Percentiles rank a stretch among this genome's conserved stretches.
Conservation (phyloP, 2,113 vertebrate genomes). For the Atractosteus spatula region DNA sequence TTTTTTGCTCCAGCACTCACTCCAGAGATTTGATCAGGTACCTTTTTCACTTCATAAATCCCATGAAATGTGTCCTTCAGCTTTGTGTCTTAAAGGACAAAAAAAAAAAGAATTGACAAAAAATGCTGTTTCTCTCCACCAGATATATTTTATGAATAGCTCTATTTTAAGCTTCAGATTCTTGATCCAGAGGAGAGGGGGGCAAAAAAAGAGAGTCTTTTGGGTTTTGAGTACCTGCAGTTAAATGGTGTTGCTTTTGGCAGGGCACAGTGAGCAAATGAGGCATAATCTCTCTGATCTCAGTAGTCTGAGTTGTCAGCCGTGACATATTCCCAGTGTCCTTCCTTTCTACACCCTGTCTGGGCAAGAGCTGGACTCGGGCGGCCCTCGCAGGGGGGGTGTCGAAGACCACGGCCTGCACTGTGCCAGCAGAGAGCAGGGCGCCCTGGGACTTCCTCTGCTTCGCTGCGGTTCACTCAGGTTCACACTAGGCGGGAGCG, state of each 20-base stretch:
- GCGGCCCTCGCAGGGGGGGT: constrained; percentile 56
- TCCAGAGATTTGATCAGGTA: neutral
- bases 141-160: constrained; percentile 59
- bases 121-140: constrained; percentile 50
- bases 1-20: neutral
- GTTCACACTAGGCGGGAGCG: constrained; percentile 56
- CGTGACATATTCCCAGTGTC: constrained; percentile 69
- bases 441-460: constrained; percentile 46
- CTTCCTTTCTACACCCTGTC: constrained; percentile 69
- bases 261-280: constrained; percentile 68
- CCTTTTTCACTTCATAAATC: neutral
- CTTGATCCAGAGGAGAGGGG: constrained; percentile 21
- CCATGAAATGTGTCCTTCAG: neutral
- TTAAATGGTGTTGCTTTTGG: constrained; percentile 78
- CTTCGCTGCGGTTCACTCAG: constrained; percentile 55
- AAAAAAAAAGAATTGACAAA: constrained; percentile 27
- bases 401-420: too few species aligned
- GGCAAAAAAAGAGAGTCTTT: constrained; percentile 52
- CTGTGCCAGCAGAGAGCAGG: constrained; percentile 49
- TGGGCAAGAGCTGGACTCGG: constrained; percentile 59
- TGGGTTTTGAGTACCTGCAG: constrained; percentile 74
- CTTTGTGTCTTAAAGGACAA: neutral
- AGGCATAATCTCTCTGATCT: constrained; percentile 75
- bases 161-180: constrained; percentile 56
- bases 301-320: constrained; percentile 61